Conservation (phyloP, 2,888 invertebrate species). For the Melipona bicolor region DNA sequence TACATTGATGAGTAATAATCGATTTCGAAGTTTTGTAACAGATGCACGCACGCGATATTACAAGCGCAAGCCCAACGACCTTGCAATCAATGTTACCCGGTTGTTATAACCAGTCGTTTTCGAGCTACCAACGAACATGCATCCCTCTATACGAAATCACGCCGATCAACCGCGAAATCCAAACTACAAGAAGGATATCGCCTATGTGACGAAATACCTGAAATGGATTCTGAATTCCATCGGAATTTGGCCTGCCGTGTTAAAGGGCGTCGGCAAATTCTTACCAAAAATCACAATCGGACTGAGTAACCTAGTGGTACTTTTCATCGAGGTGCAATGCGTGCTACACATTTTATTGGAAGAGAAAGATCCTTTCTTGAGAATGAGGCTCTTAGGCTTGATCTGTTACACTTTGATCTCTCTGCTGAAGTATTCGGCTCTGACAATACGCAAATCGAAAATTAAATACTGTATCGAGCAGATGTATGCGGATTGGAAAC, state of each 20-base stretch:
- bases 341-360: conserved; percentile 61
- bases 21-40: background rate
- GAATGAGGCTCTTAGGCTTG: conserved; percentile 65
- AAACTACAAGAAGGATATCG: conserved; percentile 22
- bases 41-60: background rate
- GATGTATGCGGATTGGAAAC: conserved; percentile 70
- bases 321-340: conserved; percentile 68
- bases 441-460: conserved; percentile 48
- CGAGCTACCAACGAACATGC: conserved; percentile 1
- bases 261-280: background rate
- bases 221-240: conserved; percentile 65
- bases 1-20: background rate
- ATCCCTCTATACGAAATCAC: fast-evolving
- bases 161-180: background rate
- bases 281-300: conserved; percentile 25
- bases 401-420: conserved; percentile 65
- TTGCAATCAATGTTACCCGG: conserved; percentile 44
- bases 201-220: conserved; percentile 48
- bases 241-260: conserved; percentile 39
- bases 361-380: conserved; percentile 49
- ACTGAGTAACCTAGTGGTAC: conserved; percentile 49
- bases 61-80: conserved; percentile 18
- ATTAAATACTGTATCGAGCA: conserved; percentile 67
- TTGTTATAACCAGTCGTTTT: conserved; percentile 31
- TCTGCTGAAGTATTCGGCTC: conserved; percentile 66